Conservation (phyloP, 2,113 vertebrate species). For the Potamarius usumacintae region DNA sequence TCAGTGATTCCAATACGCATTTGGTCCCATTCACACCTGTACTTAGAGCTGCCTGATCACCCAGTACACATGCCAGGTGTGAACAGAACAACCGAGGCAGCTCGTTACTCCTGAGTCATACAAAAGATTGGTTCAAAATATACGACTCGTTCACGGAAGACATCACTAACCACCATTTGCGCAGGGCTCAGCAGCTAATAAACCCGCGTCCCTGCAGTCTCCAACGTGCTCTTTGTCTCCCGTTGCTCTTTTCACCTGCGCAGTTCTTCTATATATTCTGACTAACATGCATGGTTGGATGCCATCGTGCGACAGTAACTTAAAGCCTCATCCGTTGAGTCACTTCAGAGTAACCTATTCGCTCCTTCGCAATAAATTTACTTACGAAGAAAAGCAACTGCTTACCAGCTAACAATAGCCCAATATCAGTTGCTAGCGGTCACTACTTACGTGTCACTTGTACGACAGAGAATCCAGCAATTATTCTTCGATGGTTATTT, state of each 20-base stretch:
- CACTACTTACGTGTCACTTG: constrained; percentile 34
- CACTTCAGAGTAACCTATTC: background rate
- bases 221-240: background rate
- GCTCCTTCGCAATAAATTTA: background rate
- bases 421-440: background rate
- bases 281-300: background rate
- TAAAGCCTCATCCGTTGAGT: background rate
- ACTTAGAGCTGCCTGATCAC: too few species aligned
- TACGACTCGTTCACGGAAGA: too few species aligned
- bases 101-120: too few species aligned
- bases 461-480: background rate
- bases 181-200: background rate
- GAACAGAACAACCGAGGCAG: too few species aligned
- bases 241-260: background rate
- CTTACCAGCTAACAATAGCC: background rate
- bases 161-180: background rate
- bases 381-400: background rate
- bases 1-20: too few species aligned
- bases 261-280: background rate
- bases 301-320: background rate
- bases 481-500: constrained; percentile 21
- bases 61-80: too few species aligned
- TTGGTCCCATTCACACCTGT: too few species aligned
- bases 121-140: too few species aligned
- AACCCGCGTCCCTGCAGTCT: background rate